Evolutionary conservation across 2,113 vertebrate species (phyloP).

Genomic region (Paraplagusia blochii): DNA sequence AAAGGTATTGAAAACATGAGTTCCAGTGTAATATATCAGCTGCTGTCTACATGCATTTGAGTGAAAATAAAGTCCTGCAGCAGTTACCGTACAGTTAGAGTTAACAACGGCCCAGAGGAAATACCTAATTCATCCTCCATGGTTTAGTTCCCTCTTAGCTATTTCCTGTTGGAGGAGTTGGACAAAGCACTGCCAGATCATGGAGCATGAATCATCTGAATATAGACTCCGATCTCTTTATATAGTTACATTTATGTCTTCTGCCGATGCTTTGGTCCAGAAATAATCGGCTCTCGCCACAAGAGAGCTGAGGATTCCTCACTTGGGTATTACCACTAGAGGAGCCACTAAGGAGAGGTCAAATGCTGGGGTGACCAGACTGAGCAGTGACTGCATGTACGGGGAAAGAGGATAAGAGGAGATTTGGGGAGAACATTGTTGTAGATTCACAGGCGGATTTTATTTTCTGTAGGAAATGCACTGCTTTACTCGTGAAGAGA

Average conservation of each 20-base stretch:
- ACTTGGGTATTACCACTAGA: constrained; percentile 9
- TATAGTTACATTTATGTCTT: constrained; percentile 24
- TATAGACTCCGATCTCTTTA: constrained; percentile 1
- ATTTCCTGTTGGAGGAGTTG: constrained; percentile 65
- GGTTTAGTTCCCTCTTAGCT: constrained; percentile 52
- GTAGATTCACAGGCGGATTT: no score
- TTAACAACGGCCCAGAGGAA: constrained; percentile 59
- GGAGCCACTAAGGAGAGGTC: constrained; percentile 25
- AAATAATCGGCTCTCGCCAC: constrained; percentile 8
- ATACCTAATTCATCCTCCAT: constrained; percentile 64
- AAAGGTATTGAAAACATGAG: not conserved
- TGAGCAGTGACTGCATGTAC: not conserved
- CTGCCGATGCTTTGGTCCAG: constrained; percentile 33
- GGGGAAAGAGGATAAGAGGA: no score
- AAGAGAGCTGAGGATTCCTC: constrained; percentile 11
- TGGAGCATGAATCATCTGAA: constrained; percentile 54
- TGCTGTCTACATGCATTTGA: not conserved
- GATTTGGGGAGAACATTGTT: no score
- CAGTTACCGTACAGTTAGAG: constrained; percentile 33
- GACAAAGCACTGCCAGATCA: constrained; percentile 45
- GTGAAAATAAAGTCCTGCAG: constrained; percentile 3
- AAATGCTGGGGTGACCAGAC: constrained; percentile 14
- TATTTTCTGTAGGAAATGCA: no score
- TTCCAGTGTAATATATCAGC: not conserved
- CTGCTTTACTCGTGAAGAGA: no score